Conservation (phyloP, 2,888 invertebrate species). For the Ophion ventricosus region DNA sequence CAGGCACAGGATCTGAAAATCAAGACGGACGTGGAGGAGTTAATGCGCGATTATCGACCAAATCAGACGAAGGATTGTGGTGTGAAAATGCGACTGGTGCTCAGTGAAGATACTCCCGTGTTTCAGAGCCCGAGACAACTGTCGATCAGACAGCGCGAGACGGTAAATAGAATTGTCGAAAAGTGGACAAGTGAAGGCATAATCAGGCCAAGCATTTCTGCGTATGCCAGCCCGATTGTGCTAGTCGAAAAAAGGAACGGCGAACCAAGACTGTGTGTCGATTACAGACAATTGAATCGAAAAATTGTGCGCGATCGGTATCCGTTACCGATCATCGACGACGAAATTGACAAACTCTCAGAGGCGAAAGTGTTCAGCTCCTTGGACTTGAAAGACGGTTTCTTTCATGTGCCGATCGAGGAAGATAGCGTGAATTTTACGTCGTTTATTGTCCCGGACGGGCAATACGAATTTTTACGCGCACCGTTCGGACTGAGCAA, state of each 20-base stretch:
- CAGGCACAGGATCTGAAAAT: constrained; percentile 17
- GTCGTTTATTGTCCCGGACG: constrained; percentile 71
- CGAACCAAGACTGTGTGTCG: constrained; percentile 46
- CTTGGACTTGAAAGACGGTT: constrained; percentile 42
- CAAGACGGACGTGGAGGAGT: constrained; percentile 5
- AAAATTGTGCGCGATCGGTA: constrained; percentile 20
- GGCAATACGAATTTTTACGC: constrained; percentile 60
- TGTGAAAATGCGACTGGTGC: constrained; percentile 19
- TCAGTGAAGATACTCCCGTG: constrained; percentile 6
- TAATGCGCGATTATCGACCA: constrained; percentile 12
- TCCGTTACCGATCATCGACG: constrained; percentile 40
- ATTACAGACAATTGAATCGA: constrained; percentile 45
- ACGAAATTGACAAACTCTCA: constrained; percentile 12
- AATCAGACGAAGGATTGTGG: constrained; percentile 11
- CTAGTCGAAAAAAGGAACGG: constrained; percentile 49
- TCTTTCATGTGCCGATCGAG: constrained; percentile 70
- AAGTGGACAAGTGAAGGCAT: constrained; percentile 23
- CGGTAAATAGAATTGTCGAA: constrained; percentile 14
- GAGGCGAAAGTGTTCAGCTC: constrained; percentile 22
- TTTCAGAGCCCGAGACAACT: constrained; percentile 26
- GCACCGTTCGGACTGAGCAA: constrained; percentile 13
- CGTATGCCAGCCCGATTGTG: constrained; percentile 49
- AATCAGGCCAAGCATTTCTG: constrained; percentile 36
- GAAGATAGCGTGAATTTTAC: constrained; percentile 71
- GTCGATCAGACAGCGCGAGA: not conserved